These are phyloP conservation scores for Metellina segmentata DNA, from an alignment of 2,888 invertebrate genomes.

Conservation along the genomic window DNA sequence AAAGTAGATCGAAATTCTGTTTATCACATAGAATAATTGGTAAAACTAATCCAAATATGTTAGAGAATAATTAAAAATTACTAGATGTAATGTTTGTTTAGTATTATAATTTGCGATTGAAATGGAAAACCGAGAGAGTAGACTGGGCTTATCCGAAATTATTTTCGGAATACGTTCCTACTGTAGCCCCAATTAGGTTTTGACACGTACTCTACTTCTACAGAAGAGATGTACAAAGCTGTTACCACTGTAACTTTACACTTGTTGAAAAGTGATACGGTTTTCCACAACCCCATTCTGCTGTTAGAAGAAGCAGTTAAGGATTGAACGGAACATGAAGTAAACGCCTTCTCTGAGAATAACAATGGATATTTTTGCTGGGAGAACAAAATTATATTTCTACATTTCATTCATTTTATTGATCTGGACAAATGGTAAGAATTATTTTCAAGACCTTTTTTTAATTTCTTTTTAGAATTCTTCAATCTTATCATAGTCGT, in stretches of 20 bases:
- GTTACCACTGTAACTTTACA: slow-evolving; percentile 15
- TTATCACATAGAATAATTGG: too few relatives aligned
- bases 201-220: neutral
- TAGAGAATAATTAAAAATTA: too few relatives aligned
- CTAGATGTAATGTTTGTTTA: too few relatives aligned
- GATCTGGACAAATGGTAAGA: slow-evolving; percentile 29
- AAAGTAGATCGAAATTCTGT: too few relatives aligned
- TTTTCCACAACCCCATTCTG: neutral
- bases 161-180: too few relatives aligned
- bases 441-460: neutral
- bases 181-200: too few relatives aligned
- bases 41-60: too few relatives aligned
- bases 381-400: neutral
- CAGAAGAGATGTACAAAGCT: neutral
- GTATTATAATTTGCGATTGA: too few relatives aligned
- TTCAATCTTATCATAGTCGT: neutral
- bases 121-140: too few relatives aligned
- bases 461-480: neutral
- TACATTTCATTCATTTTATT: neutral
- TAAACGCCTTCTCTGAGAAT: slow-evolving; percentile 1
- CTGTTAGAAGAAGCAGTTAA: neutral
- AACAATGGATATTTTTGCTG: neutral
- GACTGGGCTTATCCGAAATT: too few relatives aligned
- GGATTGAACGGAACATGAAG: neutral
- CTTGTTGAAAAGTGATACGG: neutral